phyloP scores from a whole-genome alignment of 2,797 vertebrate genomes.

The Phalanger gymnotis region DNA sequence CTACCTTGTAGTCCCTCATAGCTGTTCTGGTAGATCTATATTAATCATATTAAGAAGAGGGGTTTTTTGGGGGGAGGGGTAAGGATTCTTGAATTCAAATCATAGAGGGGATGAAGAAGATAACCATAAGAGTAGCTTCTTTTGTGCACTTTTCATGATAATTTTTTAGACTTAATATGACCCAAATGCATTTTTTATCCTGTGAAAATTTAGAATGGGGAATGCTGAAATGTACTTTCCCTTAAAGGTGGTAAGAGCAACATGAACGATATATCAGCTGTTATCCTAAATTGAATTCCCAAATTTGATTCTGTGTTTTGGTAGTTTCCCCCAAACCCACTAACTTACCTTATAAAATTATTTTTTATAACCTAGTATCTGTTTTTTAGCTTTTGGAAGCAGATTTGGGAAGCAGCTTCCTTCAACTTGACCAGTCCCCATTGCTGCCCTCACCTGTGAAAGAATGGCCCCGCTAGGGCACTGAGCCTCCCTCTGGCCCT shows the following conservation, averaged over 20 bases:
- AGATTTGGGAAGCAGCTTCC: background rate
- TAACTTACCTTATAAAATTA: conserved; percentile 76
- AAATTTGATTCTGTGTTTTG: conserved; percentile 79
- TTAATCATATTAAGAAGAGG: conserved; percentile 80
- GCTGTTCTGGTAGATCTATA: conserved; percentile 82
- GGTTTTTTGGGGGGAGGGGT: conserved; percentile 17
- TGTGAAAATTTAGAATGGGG: background rate
- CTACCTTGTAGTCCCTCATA: conserved; percentile 78
- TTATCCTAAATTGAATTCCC: conserved; percentile 80
- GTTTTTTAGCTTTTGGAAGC: conserved; percentile 44
- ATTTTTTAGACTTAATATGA: background rate
- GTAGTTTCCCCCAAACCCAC: conserved; percentile 77
- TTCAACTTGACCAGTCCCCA: background rate
- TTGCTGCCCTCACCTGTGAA: background rate
- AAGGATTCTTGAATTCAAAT: conserved; percentile 51
- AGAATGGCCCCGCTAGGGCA: background rate
- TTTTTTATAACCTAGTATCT: conserved; percentile 74
- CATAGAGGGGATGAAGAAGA: background rate
- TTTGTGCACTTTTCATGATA: background rate
- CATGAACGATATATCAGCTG: conserved; percentile 75
- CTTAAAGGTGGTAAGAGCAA: conserved; percentile 72
- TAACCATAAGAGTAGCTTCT: background rate
- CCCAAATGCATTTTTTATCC: background rate
- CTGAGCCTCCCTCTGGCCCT: fast-evolving
- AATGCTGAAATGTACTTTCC: conserved; percentile 63